Evolutionary conservation across 2,888 invertebrate genomes (phyloP).

Genomic region (Philereme vetulata): DNA sequence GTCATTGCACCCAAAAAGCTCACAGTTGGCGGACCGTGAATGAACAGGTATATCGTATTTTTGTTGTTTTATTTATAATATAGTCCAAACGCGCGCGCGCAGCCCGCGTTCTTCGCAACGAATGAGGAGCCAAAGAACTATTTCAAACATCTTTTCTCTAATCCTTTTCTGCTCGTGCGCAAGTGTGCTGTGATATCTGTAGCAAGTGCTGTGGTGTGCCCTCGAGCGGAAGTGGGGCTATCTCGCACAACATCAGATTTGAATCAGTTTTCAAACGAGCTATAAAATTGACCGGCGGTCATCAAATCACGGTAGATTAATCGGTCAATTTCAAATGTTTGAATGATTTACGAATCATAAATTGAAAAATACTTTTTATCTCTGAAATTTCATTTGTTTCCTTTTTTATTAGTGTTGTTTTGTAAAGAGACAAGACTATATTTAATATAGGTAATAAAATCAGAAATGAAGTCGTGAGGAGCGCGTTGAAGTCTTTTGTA

Average conservation of each 20-base stretch:
- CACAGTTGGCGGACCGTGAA: constrained; percentile 65
- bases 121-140: constrained; percentile 80
- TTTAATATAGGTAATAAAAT: constrained; percentile 1
- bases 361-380: constrained; percentile 5
- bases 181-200: constrained; percentile 66
- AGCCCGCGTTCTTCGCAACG: constrained; percentile 69
- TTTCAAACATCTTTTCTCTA: constrained; percentile 81
- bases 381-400: constrained; percentile 2
- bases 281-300: constrained; percentile 24
- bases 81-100: constrained; percentile 63
- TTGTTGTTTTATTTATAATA: constrained; percentile 39
- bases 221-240: constrained; percentile 56
- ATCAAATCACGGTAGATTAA: constrained; percentile 16
- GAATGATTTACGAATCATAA: constrained; percentile 18
- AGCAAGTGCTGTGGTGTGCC: constrained; percentile 61
- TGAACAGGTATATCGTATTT: constrained; percentile 65
- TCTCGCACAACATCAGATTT: constrained; percentile 51
- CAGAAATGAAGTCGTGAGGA: constrained; percentile 1
- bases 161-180: constrained; percentile 72
- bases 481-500: constrained; percentile 54
- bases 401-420: constrained; percentile 3
- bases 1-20: constrained; percentile 66
- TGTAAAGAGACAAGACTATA: constrained; percentile 6
- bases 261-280: constrained; percentile 40
- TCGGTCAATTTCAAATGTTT: constrained; percentile 15